phyloP scores from a whole-genome alignment of 1,140 invertebrate genomes.

The Papilio aristodemus region DNA sequence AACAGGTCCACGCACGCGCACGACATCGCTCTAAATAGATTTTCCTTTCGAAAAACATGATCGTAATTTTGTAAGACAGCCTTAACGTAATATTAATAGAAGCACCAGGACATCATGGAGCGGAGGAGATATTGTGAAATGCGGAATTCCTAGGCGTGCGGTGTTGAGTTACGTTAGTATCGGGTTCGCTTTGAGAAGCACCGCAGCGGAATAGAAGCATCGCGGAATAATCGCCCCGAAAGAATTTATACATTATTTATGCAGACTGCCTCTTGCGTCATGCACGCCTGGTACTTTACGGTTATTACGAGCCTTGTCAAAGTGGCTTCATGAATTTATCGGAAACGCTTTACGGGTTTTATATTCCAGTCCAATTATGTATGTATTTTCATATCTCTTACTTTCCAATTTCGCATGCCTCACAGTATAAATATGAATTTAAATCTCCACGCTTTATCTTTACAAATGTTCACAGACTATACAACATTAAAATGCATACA shows the following conservation, averaged over 20 bases:
- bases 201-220: slow-evolving; percentile 67
- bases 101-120: slow-evolving; percentile 58
- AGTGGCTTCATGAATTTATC: slow-evolving; percentile 37
- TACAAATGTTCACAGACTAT: slow-evolving; percentile 6
- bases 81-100: slow-evolving; percentile 61
- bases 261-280: slow-evolving; percentile 57
- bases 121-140: slow-evolving; percentile 60
- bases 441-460: slow-evolving; percentile 11
- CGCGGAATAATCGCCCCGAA: slow-evolving; percentile 52
- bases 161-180: slow-evolving; percentile 68
- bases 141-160: slow-evolving; percentile 63
- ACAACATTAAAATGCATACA: neutral
- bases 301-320: slow-evolving; percentile 60
- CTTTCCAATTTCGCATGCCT: slow-evolving; percentile 1
- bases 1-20: slow-evolving; percentile 36
- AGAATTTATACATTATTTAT: slow-evolving; percentile 69
- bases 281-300: slow-evolving; percentile 61
- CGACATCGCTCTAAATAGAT: slow-evolving; percentile 31
- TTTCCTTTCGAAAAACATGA: slow-evolving; percentile 42
- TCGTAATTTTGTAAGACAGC: slow-evolving; percentile 54
- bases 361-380: slow-evolving; percentile 9
- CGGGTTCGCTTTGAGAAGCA: slow-evolving; percentile 71
- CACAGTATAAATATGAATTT: neutral
- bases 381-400: slow-evolving; percentile 15
- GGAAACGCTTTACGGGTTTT: slow-evolving; percentile 27